These are phyloP conservation scores for Eidolon dupreanum DNA, from an alignment of 2,797 vertebrate species.

Conservation along the genomic window DNA sequence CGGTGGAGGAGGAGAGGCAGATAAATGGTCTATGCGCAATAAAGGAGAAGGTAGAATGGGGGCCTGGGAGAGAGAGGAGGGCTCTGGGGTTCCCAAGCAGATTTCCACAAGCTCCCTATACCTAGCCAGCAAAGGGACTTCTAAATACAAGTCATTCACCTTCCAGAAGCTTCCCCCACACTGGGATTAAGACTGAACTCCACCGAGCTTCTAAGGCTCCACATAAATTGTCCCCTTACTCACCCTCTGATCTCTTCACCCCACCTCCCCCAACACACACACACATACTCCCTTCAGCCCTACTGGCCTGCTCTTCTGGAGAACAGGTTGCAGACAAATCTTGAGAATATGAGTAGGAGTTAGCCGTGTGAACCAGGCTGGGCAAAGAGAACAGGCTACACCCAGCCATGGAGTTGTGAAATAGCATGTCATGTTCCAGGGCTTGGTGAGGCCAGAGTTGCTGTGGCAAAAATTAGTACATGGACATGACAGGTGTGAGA, in stretches of 20 bases:
- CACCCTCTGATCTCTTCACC: background rate
- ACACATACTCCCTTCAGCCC: background rate
- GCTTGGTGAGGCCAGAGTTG: background rate
- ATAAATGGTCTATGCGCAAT: background rate
- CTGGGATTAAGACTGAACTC: background rate
- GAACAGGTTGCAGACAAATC: background rate
- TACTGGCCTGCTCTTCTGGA: background rate
- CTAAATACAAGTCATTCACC: background rate
- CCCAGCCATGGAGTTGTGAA: background rate
- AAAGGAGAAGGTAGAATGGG: background rate
- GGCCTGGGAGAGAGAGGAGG: background rate
- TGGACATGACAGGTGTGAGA: background rate
- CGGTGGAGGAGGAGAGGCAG: background rate
- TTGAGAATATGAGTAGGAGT: background rate
- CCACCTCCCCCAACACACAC: too few relatives aligned
- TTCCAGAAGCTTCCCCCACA: background rate
- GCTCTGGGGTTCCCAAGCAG: background rate
- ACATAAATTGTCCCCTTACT: too few relatives aligned
- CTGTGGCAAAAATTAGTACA: background rate
- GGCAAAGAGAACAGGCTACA: background rate
- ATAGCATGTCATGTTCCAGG: background rate
- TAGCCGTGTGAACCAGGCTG: background rate
- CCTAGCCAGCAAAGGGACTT: background rate
- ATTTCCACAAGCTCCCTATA: background rate
- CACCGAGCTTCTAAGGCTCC: rapidly evolving